Conservation (phyloP, 2,888 invertebrate genomes). For the Drosophila crucigera region DNA sequence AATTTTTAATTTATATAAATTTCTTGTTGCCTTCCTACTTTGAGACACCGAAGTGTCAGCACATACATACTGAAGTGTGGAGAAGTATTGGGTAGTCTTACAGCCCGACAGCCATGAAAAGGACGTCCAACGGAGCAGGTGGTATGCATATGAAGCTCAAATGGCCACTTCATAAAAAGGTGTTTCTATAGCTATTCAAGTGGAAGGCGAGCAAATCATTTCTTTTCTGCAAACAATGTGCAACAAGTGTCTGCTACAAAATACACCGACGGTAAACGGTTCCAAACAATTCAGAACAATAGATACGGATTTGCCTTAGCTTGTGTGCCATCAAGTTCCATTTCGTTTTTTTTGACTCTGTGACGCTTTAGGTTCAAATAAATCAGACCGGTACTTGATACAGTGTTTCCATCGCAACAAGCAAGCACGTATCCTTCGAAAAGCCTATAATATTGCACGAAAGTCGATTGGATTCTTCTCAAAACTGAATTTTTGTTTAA, state of each 20-base stretch:
- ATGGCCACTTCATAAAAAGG: conserved; percentile 13
- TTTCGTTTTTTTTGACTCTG: not conserved
- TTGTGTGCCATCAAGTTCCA: not conserved
- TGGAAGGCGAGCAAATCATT: not conserved
- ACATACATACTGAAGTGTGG: conserved; percentile 1
- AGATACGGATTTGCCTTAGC: not conserved
- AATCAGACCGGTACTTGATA: not conserved
- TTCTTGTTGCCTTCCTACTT: conserved; percentile 7
- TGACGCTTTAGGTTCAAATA: not conserved
- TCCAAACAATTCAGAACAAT: not conserved
- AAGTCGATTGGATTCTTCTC: not conserved
- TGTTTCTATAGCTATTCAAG: not conserved
- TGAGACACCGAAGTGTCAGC: not conserved
- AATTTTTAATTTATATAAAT: conserved; percentile 55
- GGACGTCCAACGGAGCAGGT: not conserved
- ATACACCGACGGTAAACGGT: not conserved
- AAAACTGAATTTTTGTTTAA: conserved; percentile 1
- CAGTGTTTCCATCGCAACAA: not conserved
- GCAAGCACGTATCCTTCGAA: not conserved
- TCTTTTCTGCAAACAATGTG: conserved; percentile 2
- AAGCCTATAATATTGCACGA: not conserved
- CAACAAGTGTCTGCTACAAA: not conserved
- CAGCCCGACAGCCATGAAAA: not conserved
- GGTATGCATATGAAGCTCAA: conserved; percentile 4
- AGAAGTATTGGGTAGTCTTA: not conserved